Base-by-base conservation (phyloP, 2,797 vertebrate genomes). In the Sarcoramphus papa region DNA sequence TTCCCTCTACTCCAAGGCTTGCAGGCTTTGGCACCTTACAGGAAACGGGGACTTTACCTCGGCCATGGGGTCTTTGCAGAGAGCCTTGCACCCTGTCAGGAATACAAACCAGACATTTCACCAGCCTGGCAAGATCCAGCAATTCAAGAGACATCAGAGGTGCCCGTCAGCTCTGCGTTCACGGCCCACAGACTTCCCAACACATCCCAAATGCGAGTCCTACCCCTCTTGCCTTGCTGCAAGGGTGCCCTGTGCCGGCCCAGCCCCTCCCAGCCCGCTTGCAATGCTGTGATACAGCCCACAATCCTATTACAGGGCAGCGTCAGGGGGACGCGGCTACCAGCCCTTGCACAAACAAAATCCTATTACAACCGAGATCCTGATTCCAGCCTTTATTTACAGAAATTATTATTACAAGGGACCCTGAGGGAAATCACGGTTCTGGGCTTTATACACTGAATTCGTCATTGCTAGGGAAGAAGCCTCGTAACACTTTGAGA, bases 371-470 rank as follows among this genome's bases (percentile, higher is more conserved):
- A 88, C 19, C 9, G 84, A 83, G 84, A 94, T 94, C 92, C 94
- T 40, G 60, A 93, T 94, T 91, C 84, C 79, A 96, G 88, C 76
- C 88, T 96, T 96, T 97, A 97, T 97, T 97, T 97, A 97, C 95
- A 96, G 96, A 96, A 97, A 96, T 97, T 93, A 94, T 95, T 96
- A 97, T 93, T 96, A 95, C 91, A 92, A 94, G 91, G 68, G 31
- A 97, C 64, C 96, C 93, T 65, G 41, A 88, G 95, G 96, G 96
- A 97, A 97, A 97, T 97, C 94, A 96, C 2, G 16, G 84, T 22
- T 96, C 93, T 67, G 23, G 69, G 93, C 80, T 93, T 90, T 88
- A 85, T 48, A 80, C 33, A 28, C 86, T n/a, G 72, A 96, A 97
- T 97, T 96, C 68, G 45, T 95, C 90, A 91, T 12, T 74, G 85